Evolutionary conservation across 2,888 invertebrate genomes (phyloP), one percentile per base, ranked within the genome.

Genomic region (Ochropacha duplaris): DNA sequence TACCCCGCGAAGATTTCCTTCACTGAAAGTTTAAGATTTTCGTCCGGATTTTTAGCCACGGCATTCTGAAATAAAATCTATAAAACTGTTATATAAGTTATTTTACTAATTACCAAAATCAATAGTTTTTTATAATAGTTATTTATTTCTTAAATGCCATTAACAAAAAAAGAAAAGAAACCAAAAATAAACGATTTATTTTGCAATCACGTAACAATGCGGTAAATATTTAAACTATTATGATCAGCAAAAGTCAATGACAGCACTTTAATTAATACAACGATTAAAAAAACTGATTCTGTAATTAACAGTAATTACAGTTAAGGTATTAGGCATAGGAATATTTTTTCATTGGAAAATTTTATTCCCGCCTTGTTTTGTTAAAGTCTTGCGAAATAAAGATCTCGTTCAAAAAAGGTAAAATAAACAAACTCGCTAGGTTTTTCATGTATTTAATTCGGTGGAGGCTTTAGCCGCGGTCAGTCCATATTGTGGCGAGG

Each of bases 371-470:
- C 16, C 16, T 2, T 24, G 24, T 24, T 39, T 2, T 24, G 24
- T 24, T 39, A 16, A 16, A 39, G 16, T 16, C 39, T 39, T 44
- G 44, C 44, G 8, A 44, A 44, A 44, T 44, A 44, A 16, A 44
- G 9, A 34, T 31, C 31, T 52, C 50, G 26, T 31, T 14, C 31
- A 52, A 31, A 52, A 34, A 31, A 52, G 28, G 16, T 28, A 54
- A 50, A 57, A 50, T 54, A 57, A 57, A 22, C 34, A 52, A 52
- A 19, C 19, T 54, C 34, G 22, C 55, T 26, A 56, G 52, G 54
- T 62, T 69, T 58, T 65, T 65, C 65, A 64, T 66, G 71, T 79
- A 80, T 80, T 83, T 85, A 87, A 81, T 83, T 74, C 68, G 77
- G 68, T 70, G 73, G 78, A 66, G 70, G 65, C 69, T 79, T 75